Evolutionary conservation across 1,140 invertebrate species (phyloP), one percentile per base, ranked within the genome.

Genomic region (Forficula auricularia): DNA sequence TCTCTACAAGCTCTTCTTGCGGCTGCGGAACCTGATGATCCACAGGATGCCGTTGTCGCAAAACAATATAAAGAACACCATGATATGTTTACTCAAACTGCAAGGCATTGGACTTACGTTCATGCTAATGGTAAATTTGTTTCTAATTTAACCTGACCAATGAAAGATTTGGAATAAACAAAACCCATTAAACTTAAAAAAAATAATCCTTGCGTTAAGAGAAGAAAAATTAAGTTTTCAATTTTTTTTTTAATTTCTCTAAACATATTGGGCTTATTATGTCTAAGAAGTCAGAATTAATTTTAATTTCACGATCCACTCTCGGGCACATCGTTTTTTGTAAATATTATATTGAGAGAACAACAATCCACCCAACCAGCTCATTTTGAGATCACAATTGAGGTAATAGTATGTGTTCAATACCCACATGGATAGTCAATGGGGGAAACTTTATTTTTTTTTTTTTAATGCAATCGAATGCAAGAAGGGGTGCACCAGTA

Each of bases 11-110:
- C 90, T 1, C 62, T 98, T 42, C 62, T 98, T 47, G 80, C 87
- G 37, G 79, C 88, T 39, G 85, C 92, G 3, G 91, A 97, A 62
- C 91, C 94, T 8, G 87, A 94, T 68, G 90, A 95, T 69, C 90
- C 90, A 13, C 89, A 92, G 61, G 87, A 92, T 64, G 88, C 87
- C 18, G 90, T 98, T n/a, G 94, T 98, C 12, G 94, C 94, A 31
- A 82, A 79, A 60, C 94, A 98, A 61, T 97, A 80, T 60, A 91
- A 90, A 70, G 85, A 90, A 52, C 77, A 88, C 57, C 70, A 71
- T 38, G 73, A 79, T 49, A 76, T 94, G 58, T 98, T 94, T 63
- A 66, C 72, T 46, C 67, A 78, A 56, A 97, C 92, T 39, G 94
- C 94, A 31, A 73, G 71, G 55, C 87, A 92, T 66, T 98, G 96